Conservation (phyloP, 1,140 invertebrate genomes). For the Philaenus spumarius region DNA sequence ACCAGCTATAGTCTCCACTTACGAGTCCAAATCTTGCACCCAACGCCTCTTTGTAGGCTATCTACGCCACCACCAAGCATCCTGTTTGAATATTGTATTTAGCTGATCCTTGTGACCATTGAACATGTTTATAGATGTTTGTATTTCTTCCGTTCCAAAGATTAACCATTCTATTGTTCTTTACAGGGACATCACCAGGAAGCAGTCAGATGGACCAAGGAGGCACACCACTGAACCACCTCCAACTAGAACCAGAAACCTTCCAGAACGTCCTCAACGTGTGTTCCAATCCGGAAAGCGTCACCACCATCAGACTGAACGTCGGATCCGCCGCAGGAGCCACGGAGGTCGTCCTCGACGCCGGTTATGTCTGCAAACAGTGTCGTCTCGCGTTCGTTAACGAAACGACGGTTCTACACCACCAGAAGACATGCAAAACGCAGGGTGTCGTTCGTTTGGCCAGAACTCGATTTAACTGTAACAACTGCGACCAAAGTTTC, state of each 20-base stretch:
- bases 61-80: too few species aligned
- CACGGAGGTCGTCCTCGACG: constrained; percentile 49
- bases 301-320: constrained; percentile 20
- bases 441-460: constrained; percentile 57
- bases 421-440: constrained; percentile 37
- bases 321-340: constrained; percentile 19
- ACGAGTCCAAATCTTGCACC: too few species aligned
- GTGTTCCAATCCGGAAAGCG: constrained; percentile 34
- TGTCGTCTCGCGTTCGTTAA: constrained; percentile 73
- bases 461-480: constrained; percentile 62
- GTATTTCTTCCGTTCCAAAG: too few species aligned
- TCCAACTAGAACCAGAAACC: constrained; percentile 39
- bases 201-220: not conserved
- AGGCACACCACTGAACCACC: constrained; percentile 42
- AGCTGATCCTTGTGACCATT: too few species aligned
- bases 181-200: too few species aligned
- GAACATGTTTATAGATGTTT: too few species aligned
- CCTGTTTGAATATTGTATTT: too few species aligned
- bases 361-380: constrained; percentile 68
- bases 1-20: too few species aligned
- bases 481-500: constrained; percentile 57
- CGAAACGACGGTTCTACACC: constrained; percentile 37
- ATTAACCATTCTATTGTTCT: too few species aligned
- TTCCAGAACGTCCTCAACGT: constrained; percentile 43
- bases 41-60: too few species aligned